These are phyloP conservation scores for Perca fluviatilis DNA, from an alignment of 2,113 vertebrate genomes.

Conservation along the genomic window DNA sequence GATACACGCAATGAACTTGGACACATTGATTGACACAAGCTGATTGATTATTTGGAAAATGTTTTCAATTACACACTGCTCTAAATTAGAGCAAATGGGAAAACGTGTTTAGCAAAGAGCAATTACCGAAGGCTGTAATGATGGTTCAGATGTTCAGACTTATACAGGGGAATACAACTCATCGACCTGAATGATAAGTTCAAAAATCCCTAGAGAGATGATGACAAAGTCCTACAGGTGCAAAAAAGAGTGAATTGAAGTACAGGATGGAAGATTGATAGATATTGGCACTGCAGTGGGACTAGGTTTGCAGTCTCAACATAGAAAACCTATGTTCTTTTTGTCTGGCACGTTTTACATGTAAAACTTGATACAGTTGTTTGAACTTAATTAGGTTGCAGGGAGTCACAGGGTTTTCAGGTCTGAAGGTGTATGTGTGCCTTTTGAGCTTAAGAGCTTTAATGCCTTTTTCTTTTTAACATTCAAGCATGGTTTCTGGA, in stretches of 20 bases:
- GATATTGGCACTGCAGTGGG: not conserved
- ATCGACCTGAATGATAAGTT: conserved; percentile 19
- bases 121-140: conserved; percentile 47
- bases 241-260: not conserved
- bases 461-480: not conserved
- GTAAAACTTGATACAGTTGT: not conserved
- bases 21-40: conserved; percentile 36
- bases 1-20: not conserved
- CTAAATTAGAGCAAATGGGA: conserved; percentile 48
- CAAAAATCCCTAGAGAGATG: conserved; percentile 10
- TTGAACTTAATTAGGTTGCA: not conserved
- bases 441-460: not conserved
- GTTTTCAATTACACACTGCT: conserved; percentile 51
- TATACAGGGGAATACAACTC: conserved; percentile 15
- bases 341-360: not conserved
- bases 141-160: conserved; percentile 34
- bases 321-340: conserved; percentile 8
- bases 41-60: conserved; percentile 50
- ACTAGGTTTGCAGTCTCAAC: not conserved
- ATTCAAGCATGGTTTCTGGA: not conserved
- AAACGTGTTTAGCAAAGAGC: conserved; percentile 54
- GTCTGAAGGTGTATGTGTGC: not conserved
- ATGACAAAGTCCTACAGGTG: conserved; percentile 12
- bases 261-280: not conserved
- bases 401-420: not conserved